Evolutionary conservation across 2,797 vertebrate genomes (phyloP), one percentile per base, ranked within the genome.

Genomic region (Pelodytes ibericus): DNA sequence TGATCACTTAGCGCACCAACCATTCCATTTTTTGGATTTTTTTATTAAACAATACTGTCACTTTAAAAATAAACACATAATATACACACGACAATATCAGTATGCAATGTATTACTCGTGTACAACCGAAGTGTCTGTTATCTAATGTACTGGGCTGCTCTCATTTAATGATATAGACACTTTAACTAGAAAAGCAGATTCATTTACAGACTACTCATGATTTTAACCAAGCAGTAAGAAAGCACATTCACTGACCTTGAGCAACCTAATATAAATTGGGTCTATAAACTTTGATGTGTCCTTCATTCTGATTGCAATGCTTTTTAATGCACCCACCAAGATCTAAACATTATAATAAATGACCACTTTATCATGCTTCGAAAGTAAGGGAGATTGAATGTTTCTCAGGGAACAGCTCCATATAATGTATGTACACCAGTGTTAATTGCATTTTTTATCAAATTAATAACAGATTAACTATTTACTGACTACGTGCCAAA

Each of bases 401-500:
- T 67, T 83, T 66, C 27, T 18, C 27, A 80, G 72, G 79, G 83
- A 81, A 79, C 77, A 73, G 61, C 82, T 80, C 25, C 27, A 30
- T 41, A 20, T 27, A 51, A 80, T 71, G 27, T 29, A 80, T 1
- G 9, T 4, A 65, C 80, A 85, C 76, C 70, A 79, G 70, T 82
- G 87, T 85, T 84, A 90, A 90, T 87, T 82, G 75, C 77, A 77
- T 82, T 87, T 88, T 82, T 87, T 84, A 87, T 81, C 63, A 87
- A 86, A 85, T 90, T 89, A 87, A 90, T 90, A 88, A 88, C 75
- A n/a, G 2, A 81, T 84, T 82, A 87, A 71, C 30, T 86, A 74
- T 86, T 88, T 75, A 72, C 73, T 83, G 81, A 80, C 81, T 83
- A 81, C 71, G 79, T 68, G 81, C 86, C 83, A 83, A 79, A 60